These are phyloP conservation scores for Clitarchus hookeri DNA, from an alignment of 2,888 invertebrate species.

Conservation along the genomic window DNA sequence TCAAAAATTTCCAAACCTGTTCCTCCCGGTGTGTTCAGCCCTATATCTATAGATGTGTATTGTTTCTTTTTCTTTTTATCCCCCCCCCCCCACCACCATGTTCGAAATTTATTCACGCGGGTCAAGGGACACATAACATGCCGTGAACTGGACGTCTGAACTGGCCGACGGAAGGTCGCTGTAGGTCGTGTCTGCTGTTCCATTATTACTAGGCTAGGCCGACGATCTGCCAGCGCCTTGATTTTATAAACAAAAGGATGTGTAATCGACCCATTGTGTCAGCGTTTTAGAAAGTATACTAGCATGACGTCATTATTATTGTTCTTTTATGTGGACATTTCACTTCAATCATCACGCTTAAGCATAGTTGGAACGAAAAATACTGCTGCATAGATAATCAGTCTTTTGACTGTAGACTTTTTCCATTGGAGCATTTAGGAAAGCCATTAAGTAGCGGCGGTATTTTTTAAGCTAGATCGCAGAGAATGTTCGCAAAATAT, in stretches of 20 bases:
- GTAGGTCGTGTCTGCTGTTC: background rate
- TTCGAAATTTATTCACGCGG: background rate
- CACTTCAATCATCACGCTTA: no score
- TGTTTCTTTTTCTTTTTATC: background rate
- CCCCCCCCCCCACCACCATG: background rate
- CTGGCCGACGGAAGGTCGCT: background rate
- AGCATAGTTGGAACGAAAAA: no score
- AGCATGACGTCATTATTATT: no score
- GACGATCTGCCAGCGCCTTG: background rate
- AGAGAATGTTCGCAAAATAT: no score
- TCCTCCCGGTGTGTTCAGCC: background rate
- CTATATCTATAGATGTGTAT: constrained; percentile 7
- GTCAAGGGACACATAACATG: background rate
- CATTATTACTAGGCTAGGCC: background rate
- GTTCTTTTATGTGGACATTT: no score
- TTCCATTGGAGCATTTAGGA: no score
- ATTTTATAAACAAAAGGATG: background rate
- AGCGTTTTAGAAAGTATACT: no score
- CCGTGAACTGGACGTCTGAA: background rate
- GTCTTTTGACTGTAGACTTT: no score
- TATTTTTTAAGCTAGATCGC: no score
- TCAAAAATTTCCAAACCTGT: constrained; percentile 10
- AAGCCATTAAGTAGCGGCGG: no score
- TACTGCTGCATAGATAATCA: no score
- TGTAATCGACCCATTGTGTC: background rate